Evolutionary conservation across 2,797 vertebrate species (phyloP).

Genomic region (Naso thynnoides): DNA sequence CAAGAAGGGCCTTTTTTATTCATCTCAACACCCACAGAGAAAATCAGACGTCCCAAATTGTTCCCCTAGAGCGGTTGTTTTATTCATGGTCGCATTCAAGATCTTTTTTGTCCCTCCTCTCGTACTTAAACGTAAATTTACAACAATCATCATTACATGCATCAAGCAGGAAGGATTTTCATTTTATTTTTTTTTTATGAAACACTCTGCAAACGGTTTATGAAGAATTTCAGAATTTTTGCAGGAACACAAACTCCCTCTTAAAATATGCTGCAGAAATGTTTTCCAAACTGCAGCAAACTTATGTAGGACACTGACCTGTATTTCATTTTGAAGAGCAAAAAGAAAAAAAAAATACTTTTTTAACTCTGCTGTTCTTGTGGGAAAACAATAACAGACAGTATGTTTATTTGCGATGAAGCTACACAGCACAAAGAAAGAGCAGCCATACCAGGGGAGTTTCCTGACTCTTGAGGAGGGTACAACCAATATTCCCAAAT

Average conservation of each 20-base stretch:
- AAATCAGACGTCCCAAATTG: constrained; percentile 81
- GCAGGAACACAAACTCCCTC: constrained; percentile 26
- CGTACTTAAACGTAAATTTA: constrained; percentile 55
- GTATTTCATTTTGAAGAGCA: constrained; percentile 83
- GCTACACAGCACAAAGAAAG: constrained; percentile 82
- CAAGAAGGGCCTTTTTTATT: constrained; percentile 79
- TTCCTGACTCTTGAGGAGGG: constrained; percentile 81
- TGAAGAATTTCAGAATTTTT: constrained; percentile 46
- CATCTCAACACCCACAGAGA: constrained; percentile 81
- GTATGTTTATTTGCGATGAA: constrained; percentile 86
- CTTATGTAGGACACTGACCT: constrained; percentile 86
- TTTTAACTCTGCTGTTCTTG: constrained; percentile 79
- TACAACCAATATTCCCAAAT: constrained; percentile 86
- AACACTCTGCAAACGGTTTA: not conserved
- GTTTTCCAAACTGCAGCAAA: constrained; percentile 79
- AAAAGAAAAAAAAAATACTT: constrained; percentile 74
- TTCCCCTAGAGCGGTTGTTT: constrained; percentile 81
- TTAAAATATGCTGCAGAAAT: constrained; percentile 64
- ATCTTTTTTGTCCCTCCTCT: constrained; percentile 20
- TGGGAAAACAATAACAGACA: constrained; percentile 86
- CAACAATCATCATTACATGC: constrained; percentile 48
- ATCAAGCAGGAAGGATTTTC: constrained; percentile 20
- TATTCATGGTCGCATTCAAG: constrained; percentile 77
- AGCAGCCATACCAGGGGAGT: constrained; percentile 77
- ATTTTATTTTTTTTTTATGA: not conserved